phyloP scores from a whole-genome alignment of 2,888 invertebrate species.

The Macrophya annulata region DNA sequence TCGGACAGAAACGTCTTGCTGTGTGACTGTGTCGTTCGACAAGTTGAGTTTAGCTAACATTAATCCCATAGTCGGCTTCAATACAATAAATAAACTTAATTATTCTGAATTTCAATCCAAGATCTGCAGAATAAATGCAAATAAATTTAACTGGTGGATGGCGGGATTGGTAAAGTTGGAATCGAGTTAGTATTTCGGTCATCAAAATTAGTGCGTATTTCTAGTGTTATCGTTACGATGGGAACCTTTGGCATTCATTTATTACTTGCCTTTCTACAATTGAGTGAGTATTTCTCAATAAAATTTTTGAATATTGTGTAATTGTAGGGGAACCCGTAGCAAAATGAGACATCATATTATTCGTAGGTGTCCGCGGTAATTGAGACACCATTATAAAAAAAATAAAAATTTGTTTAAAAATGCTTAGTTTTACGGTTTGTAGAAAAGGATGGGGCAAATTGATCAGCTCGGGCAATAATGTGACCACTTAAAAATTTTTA shows the following conservation, averaged over 20 bases:
- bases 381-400: too few species aligned
- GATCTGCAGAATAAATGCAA: neutral
- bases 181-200: slow-evolving; percentile 16
- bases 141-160: neutral
- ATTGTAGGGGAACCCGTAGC: neutral
- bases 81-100: neutral
- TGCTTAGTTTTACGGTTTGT: too few species aligned
- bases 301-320: neutral
- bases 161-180: neutral
- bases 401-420: too few species aligned
- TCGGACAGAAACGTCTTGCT: slow-evolving; percentile 62
- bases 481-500: too few species aligned
- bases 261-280: slow-evolving; percentile 66
- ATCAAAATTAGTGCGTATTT: slow-evolving; percentile 65
- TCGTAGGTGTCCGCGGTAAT: too few species aligned
- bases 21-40: neutral
- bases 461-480: too few species aligned
- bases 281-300: slow-evolving; percentile 65
- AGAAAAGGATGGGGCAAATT: too few species aligned
- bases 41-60: neutral
- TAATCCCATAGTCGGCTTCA: neutral
- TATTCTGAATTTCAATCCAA: neutral
- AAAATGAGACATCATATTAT: too few species aligned
- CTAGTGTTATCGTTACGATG: slow-evolving; percentile 69
- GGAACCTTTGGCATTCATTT: slow-evolving; percentile 65